These are phyloP conservation scores for Gila orcuttii DNA, from an alignment of 2,113 vertebrate genomes.

Conservation along the genomic window DNA sequence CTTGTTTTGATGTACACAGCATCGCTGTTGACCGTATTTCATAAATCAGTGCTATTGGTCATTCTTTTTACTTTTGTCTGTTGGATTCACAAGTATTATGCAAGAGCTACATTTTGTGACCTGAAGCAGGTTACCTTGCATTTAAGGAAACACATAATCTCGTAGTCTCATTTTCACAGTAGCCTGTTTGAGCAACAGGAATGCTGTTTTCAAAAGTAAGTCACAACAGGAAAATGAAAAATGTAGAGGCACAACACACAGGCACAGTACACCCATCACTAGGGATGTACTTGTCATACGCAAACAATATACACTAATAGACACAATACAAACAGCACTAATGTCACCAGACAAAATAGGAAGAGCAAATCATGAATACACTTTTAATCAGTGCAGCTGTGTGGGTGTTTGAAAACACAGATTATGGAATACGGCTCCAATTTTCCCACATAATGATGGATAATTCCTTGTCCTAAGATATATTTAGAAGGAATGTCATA, in stretches of 20 bases:
- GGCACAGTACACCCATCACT: neutral
- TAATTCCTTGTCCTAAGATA: slow-evolving; percentile 48
- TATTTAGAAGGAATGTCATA: slow-evolving; percentile 47
- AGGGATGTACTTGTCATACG: slow-evolving; percentile 23
- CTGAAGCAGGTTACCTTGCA: neutral
- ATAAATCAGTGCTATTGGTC: neutral
- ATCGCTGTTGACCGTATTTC: neutral
- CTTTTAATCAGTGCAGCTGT: slow-evolving; percentile 73
- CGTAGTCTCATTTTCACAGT: neutral
- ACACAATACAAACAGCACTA: slow-evolving; percentile 22
- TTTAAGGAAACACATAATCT: neutral
- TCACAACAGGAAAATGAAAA: slow-evolving; percentile 31
- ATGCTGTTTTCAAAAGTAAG: neutral
- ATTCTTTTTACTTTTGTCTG: neutral
- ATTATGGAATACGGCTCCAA: slow-evolving; percentile 40
- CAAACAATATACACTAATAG: slow-evolving; percentile 1
- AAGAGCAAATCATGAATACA: slow-evolving; percentile 75
- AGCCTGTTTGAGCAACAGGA: neutral
- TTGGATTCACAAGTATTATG: neutral
- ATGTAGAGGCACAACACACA: slow-evolving; percentile 46
- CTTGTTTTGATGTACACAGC: neutral
- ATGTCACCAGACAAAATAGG: slow-evolving; percentile 78
- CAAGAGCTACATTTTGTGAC: neutral
- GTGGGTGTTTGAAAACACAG: slow-evolving; percentile 42
- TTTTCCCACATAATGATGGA: slow-evolving; percentile 54